Conservation (phyloP, 2,113 vertebrate species). For the Chloropsis hardwickii region DNA sequence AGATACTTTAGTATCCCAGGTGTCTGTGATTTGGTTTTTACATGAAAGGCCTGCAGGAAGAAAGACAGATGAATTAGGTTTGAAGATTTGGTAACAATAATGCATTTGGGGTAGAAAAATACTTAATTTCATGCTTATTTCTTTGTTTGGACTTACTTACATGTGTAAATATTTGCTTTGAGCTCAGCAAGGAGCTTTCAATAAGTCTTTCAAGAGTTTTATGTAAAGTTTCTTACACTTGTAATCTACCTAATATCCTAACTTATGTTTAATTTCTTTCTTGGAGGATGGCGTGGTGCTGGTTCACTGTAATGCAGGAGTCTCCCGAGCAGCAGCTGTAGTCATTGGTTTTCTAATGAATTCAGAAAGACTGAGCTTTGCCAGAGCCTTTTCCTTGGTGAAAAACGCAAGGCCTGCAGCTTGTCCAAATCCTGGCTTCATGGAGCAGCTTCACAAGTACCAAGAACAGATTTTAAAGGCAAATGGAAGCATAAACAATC, state of each 20-base stretch:
- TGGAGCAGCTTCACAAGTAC: slow-evolving; percentile 90
- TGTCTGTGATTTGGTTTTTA: neutral
- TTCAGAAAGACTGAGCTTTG: slow-evolving; percentile 81
- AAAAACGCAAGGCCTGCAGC: slow-evolving; percentile 83
- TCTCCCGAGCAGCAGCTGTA: slow-evolving; percentile 87
- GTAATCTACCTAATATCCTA: neutral
- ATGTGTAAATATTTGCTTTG: neutral
- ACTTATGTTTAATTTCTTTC: neutral
- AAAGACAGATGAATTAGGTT: neutral
- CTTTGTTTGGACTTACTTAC: neutral
- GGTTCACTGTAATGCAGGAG: slow-evolving; percentile 93
- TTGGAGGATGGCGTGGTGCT: slow-evolving; percentile 87
- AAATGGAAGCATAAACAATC: slow-evolving; percentile 41
- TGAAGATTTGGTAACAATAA: neutral
- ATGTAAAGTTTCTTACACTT: neutral
- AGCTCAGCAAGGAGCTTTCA: neutral
- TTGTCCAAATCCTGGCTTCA: slow-evolving; percentile 90
- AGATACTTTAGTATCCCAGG: neutral
- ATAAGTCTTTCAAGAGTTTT: neutral
- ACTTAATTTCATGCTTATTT: neutral
- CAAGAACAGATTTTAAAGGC: slow-evolving; percentile 56
- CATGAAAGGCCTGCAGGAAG: neutral
- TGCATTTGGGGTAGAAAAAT: neutral
- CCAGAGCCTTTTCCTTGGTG: slow-evolving; percentile 83
- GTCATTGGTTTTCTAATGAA: slow-evolving; percentile 92